These are phyloP conservation scores for Drosophila mayri DNA, from an alignment of 1,140 invertebrate genomes.

Conservation along the genomic window DNA sequence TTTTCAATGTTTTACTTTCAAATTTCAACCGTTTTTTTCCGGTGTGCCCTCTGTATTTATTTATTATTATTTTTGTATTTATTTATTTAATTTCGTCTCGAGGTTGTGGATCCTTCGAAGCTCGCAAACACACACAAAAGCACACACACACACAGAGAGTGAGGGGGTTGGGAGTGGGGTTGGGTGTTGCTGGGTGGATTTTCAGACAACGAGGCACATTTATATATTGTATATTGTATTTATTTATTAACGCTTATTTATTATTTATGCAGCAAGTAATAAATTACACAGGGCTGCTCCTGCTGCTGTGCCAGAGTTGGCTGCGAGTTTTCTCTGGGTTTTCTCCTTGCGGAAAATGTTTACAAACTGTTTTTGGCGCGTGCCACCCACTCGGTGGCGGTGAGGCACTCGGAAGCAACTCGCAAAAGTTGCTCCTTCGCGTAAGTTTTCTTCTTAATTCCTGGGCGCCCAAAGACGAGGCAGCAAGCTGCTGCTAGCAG, in stretches of 20 bases:
- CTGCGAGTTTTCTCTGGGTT: conserved; percentile 21
- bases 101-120: conserved; percentile 40
- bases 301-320: conserved; percentile 24
- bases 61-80: conserved; percentile 47
- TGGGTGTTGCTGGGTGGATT: conserved; percentile 1
- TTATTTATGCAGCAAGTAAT: conserved; percentile 83
- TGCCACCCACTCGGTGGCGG: conserved; percentile 54
- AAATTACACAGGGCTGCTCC: conserved; percentile 72
- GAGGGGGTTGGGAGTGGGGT: not conserved
- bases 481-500: conserved; percentile 6
- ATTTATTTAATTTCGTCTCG: conserved; percentile 55
- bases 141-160: conserved; percentile 12
- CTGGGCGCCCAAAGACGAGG: conserved; percentile 58
- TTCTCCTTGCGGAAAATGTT: conserved; percentile 50
- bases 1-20: not conserved
- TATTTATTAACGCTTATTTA: conserved; percentile 85
- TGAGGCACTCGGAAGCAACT: conserved; percentile 30
- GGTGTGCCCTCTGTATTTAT: conserved; percentile 30
- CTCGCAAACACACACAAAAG: conserved; percentile 22
- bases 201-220: conserved; percentile 36
- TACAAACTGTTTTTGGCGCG: conserved; percentile 77
- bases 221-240: conserved; percentile 74
- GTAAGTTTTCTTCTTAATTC: conserved; percentile 62
- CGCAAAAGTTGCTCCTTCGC: conserved; percentile 43
- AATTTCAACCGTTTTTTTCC: not conserved